These are phyloP conservation scores for Epinotia demarniana DNA, from an alignment of 2,888 invertebrate genomes.

Conservation along the genomic window DNA sequence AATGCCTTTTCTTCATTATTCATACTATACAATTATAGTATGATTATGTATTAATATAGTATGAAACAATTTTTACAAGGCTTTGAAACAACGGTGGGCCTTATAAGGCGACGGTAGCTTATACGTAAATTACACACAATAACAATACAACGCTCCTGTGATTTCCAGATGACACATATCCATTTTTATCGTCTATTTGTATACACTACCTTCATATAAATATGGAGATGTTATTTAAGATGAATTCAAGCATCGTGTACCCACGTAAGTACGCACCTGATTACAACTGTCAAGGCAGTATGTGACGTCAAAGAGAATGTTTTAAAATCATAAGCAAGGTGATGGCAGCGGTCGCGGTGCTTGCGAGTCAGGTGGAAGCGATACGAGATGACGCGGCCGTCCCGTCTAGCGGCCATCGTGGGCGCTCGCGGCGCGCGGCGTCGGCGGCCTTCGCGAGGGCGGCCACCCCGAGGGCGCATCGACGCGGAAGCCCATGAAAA, in stretches of 20 bases:
- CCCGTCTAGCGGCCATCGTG: not conserved
- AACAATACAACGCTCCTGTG: too few species aligned
- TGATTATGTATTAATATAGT: too few species aligned
- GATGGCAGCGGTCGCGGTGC: not conserved
- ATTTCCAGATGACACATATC: too few species aligned
- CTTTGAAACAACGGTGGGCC: too few species aligned
- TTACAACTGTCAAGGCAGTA: not conserved
- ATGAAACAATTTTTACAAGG: too few species aligned
- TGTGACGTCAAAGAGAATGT: not conserved
- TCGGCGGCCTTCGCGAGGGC: not conserved
- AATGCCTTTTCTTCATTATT: too few species aligned
- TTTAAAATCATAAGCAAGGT: not conserved
- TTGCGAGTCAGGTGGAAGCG: slow-evolving; percentile 7
- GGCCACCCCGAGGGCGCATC: not conserved
- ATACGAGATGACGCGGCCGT: not conserved
- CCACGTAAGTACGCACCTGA: not conserved
- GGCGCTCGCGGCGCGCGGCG: not conserved
- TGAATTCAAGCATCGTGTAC: not conserved
- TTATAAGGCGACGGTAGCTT: too few species aligned
- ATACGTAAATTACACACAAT: too few species aligned
- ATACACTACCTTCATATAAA: too few species aligned
- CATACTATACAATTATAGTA: too few species aligned
- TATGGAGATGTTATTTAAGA: not conserved
- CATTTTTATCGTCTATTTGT: too few species aligned
- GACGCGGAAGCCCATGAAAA: not conserved